phyloP scores from a whole-genome alignment of 2,797 vertebrate species.

The Bucorvus abyssinicus region DNA sequence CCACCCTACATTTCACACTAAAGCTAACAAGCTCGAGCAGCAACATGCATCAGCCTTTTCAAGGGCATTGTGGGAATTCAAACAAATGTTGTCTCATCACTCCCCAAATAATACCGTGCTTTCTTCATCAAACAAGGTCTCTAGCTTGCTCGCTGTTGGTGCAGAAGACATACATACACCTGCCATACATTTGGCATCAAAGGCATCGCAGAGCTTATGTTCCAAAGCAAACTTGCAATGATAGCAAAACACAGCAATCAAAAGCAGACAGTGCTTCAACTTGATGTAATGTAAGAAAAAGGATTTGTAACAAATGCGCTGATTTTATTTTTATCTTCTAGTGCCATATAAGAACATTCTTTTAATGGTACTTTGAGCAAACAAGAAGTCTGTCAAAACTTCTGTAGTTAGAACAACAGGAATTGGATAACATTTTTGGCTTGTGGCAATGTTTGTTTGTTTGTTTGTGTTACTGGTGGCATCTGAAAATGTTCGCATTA shows the following conservation, averaged over 20 bases:
- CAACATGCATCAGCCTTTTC: neutral
- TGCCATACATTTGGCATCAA: constrained; percentile 52
- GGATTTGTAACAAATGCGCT: neutral
- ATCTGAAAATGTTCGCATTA: neutral
- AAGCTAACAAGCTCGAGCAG: neutral
- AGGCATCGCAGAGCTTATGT: constrained; percentile 22
- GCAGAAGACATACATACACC: constrained; percentile 23
- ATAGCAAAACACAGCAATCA: constrained; percentile 63
- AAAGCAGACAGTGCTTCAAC: constrained; percentile 46
- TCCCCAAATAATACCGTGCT: neutral
- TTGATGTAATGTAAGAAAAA: constrained; percentile 46
- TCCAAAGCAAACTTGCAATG: constrained; percentile 45
- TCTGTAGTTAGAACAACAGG: constrained; percentile 2
- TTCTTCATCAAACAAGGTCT: neutral
- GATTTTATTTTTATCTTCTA: constrained; percentile 45
- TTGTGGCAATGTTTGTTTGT: neutral
- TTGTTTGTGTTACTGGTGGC: neutral
- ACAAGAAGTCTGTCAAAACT: constrained; percentile 17
- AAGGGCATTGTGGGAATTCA: neutral
- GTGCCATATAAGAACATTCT: neutral
- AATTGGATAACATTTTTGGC: neutral
- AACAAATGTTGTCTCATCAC: neutral
- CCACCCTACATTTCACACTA: neutral
- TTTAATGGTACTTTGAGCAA: constrained; percentile 36
- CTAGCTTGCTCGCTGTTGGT: neutral